Base-by-base conservation (phyloP, 2,797 vertebrate genomes). In the Allobates femoralis region DNA sequence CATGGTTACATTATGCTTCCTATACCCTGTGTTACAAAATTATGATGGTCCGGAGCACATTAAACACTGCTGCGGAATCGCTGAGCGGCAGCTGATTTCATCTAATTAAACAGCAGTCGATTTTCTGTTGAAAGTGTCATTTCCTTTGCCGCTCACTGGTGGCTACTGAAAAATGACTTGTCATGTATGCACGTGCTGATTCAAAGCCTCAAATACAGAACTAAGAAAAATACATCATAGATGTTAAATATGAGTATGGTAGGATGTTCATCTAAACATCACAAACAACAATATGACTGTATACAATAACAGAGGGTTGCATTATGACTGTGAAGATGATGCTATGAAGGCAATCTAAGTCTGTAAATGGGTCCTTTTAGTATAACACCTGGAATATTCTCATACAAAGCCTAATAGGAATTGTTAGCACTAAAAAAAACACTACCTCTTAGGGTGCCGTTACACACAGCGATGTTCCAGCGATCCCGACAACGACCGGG, bases 81-180 rank as follows among this genome's bases (percentile, higher is more conserved):
- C 66, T 51, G 78, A 12, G 55, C 16, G 15, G 14, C 66, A 26
- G 56, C 55, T 64, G 85, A 58, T 81, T 53, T 79, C 50, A 79
- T 71, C 64, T 79, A 69, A 85, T 85, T 85, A 79, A 79, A n/a
- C 84, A 79, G 76, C 62, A 30, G 76, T 58, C 21, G n/a, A 46
- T 69, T 85, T 79, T 74, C 26, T 74, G 60, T 41, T 50, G 67
- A 58, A 81, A 50, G 30, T 60, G 66, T 51, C 66, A 53, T 62
- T 75, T 86, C 77, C 37, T 85, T 19, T 46, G 62, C 75, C 50
- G 32, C 83, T 51, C 66, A 62, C 64, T 79, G 84, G 21, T 30
- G 46, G 64, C 46, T 60, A 58, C 26, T 60, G 60, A 78, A 67
- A 56, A 69, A 78, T 67, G 41, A 79, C 51, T 71, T 60, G 56